Conservation (phyloP, 2,888 invertebrate genomes). For the Aspidiotus rigidus region DNA sequence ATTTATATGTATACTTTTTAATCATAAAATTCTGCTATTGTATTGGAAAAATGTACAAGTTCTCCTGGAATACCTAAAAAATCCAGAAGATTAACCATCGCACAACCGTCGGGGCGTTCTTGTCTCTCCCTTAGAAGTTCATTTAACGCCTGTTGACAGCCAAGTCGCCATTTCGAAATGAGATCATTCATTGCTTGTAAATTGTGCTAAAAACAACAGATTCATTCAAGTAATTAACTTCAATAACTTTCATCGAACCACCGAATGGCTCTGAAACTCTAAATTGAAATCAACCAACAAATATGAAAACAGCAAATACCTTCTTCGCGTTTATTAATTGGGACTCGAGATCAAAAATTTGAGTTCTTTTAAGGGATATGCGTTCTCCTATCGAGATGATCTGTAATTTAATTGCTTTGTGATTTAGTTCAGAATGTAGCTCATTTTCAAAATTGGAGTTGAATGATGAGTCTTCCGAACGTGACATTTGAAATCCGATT, state of each 20-base stretch:
- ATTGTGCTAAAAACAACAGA: constrained; percentile 28
- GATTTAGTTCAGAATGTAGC: not conserved
- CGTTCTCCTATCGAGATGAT: not conserved
- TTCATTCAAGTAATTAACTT: not conserved
- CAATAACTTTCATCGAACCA: not conserved
- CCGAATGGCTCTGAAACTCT: not conserved
- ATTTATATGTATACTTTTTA: not conserved
- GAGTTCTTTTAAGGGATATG: constrained; percentile 12
- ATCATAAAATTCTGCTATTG: constrained; percentile 11
- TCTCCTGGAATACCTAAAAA: constrained; percentile 10
- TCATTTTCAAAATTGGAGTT: not conserved
- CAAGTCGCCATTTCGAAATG: constrained; percentile 33
- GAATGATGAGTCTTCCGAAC: too few species aligned
- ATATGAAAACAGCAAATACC: constrained; percentile 17
- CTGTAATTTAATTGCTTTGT: too few species aligned
- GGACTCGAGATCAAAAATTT: constrained; percentile 23
- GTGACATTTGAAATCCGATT: too few species aligned
- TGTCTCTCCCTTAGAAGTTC: constrained; percentile 28
- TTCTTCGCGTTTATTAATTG: constrained; percentile 31
- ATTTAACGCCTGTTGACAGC: constrained; percentile 34
- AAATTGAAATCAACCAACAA: not conserved
- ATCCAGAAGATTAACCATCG: not conserved
- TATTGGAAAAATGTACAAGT: constrained; percentile 20
- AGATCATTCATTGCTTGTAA: constrained; percentile 22
- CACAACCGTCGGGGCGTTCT: not conserved